phyloP scores from a whole-genome alignment of 2,797 vertebrate genomes.

The Rhincodon typus region DNA sequence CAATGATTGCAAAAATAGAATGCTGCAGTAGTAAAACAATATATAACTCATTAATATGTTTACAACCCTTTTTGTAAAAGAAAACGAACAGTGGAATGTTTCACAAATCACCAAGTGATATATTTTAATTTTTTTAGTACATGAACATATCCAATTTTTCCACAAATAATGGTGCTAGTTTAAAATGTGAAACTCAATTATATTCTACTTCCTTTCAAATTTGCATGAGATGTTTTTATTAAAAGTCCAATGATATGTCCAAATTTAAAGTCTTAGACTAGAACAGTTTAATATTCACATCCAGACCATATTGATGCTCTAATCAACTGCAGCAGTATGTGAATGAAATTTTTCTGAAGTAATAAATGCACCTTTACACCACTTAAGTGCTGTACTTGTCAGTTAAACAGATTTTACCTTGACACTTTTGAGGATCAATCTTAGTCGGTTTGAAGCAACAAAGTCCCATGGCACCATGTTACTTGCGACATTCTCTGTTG shows the following conservation, averaged over 20 bases:
- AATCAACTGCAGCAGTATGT: neutral
- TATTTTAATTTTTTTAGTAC: neutral
- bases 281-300: neutral
- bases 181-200: neutral
- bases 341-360: slow-evolving; percentile 3
- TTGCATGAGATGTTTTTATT: neutral
- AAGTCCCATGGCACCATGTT: slow-evolving; percentile 23
- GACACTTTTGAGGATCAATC: neutral
- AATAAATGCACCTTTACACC: neutral
- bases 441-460: slow-evolving; percentile 6
- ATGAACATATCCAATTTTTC: neutral
- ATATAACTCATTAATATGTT: neutral
- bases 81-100: neutral
- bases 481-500: neutral
- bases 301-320: neutral
- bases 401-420: slow-evolving; percentile 23
- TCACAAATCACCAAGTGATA: neutral
- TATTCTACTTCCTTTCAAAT: neutral
- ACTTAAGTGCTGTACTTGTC: neutral
- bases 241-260: neutral
- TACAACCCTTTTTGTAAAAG: neutral
- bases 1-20: neutral
- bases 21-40: neutral
- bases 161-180: neutral
- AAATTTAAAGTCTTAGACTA: neutral